Percentiles rank a stretch among this genome's conserved stretches.
These are phyloP conservation scores for Parasteatoda tepidariorum DNA, from an alignment of 1,140 invertebrate genomes.

Conservation along the genomic window DNA sequence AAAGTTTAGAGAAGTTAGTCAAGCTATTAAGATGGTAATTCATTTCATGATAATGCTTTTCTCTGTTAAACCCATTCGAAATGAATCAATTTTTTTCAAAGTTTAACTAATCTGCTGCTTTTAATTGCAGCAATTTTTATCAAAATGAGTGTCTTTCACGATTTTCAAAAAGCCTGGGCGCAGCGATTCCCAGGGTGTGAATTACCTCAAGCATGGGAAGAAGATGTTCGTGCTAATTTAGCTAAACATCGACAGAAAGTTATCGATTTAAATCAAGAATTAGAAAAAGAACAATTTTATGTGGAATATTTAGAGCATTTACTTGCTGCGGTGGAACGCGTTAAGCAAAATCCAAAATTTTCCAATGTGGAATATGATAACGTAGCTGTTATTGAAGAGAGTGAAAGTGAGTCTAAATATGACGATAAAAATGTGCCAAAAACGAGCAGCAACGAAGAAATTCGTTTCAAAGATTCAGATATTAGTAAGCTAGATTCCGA, in stretches of 20 bases:
- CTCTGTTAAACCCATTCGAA: not conserved
- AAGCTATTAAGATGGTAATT: not conserved
- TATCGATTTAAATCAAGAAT: constrained; percentile 80
- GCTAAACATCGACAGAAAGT: constrained; percentile 85
- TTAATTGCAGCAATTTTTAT: not conserved
- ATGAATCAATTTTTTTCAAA: not conserved
- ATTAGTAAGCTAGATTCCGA: not conserved
- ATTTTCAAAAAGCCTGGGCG: constrained; percentile 88
- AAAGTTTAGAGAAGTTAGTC: not conserved
- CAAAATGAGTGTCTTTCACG: constrained; percentile 85
- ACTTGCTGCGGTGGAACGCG: constrained; percentile 81
- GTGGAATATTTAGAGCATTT: constrained; percentile 87
- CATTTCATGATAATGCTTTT: not conserved
- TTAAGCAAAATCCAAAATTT: constrained; percentile 38
- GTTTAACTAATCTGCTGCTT: not conserved
- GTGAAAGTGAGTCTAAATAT: not conserved
- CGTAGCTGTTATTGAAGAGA: not conserved
- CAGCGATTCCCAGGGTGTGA: constrained; percentile 88
- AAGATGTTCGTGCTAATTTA: constrained; percentile 87
- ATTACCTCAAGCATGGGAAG: constrained; percentile 88
- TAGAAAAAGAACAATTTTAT: constrained; percentile 90
- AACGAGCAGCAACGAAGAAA: not conserved
- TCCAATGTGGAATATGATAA: not conserved
- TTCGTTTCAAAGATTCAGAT: not conserved
- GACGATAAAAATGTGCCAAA: not conserved